Conservation (phyloP, 2,888 invertebrate genomes). For the Eulithis testata region DNA sequence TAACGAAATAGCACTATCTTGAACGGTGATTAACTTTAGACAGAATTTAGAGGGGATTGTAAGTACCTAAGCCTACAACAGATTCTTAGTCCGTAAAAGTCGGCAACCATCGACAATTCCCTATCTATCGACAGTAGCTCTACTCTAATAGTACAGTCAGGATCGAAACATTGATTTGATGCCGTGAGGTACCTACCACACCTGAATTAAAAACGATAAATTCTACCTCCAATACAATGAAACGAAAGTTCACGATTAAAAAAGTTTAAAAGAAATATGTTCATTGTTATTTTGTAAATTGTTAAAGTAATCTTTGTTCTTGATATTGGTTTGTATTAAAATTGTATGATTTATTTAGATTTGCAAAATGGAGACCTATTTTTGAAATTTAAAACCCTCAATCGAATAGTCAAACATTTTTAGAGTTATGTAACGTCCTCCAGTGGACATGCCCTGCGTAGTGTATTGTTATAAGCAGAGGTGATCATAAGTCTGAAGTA, state of each 20-base stretch:
- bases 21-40: no score
- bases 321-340: slow-evolving; percentile 9
- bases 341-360: slow-evolving; percentile 10
- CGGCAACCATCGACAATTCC: background rate
- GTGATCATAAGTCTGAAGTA: no score
- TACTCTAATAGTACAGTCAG: slow-evolving; percentile 48
- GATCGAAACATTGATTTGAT: slow-evolving; percentile 72
- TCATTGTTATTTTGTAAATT: slow-evolving; percentile 52
- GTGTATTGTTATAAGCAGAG: no score
- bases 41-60: no score
- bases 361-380: no score
- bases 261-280: slow-evolving; percentile 67
- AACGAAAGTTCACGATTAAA: slow-evolving; percentile 66
- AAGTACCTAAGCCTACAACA: no score
- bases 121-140: slow-evolving; percentile 19
- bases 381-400: no score
- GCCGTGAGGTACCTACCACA: slow-evolving; percentile 60
- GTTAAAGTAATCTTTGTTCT: slow-evolving; percentile 18
- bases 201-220: slow-evolving; percentile 81
- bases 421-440: background rate
- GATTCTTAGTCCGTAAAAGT: no score
- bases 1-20: no score
- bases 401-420: no score
- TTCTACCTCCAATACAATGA: slow-evolving; percentile 55
- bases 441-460: no score